Percentiles rank a stretch among this genome's conserved stretches.
Conservation (phyloP, 2,888 invertebrate genomes). For the Harpagoxenus sublaevis region DNA sequence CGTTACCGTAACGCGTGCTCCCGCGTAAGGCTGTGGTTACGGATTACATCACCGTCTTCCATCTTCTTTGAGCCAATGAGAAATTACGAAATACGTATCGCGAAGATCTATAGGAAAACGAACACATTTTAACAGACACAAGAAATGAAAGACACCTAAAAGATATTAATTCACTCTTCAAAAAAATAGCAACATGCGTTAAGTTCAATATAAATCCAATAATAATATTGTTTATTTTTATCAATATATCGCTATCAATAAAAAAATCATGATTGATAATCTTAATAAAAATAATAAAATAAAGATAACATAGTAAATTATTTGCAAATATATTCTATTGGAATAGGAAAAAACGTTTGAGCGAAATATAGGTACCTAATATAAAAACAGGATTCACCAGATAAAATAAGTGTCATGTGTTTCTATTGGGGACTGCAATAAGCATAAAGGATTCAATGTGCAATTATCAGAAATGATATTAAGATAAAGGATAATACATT, state of each 20-base stretch:
- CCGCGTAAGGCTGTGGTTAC: slow-evolving; percentile 40
- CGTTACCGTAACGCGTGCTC: slow-evolving; percentile 62
- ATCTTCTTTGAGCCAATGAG: slow-evolving; percentile 16
- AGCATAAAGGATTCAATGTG: neutral
- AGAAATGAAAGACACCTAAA: neutral
- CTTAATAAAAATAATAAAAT: neutral
- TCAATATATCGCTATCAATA: neutral
- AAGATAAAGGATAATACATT: neutral
- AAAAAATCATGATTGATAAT: neutral
- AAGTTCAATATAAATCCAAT: neutral
- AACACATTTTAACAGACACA: neutral
- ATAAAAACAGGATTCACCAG: no score
- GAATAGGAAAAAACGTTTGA: neutral
- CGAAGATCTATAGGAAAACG: neutral
- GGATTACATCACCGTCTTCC: slow-evolving; percentile 32
- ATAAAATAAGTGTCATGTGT: no score
- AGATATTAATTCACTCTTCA: neutral
- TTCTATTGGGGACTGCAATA: neutral
- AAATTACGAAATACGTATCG: neutral
- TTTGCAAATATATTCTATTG: neutral
- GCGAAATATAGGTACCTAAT: neutral
- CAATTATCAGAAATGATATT: neutral
- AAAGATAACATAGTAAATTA: neutral
- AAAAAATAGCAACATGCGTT: neutral
- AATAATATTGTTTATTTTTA: neutral